Percentiles rank a stretch among this genome's conserved stretches.
Conservation (phyloP, 2,888 invertebrate species). For the Lamellibrachia columna region DNA sequence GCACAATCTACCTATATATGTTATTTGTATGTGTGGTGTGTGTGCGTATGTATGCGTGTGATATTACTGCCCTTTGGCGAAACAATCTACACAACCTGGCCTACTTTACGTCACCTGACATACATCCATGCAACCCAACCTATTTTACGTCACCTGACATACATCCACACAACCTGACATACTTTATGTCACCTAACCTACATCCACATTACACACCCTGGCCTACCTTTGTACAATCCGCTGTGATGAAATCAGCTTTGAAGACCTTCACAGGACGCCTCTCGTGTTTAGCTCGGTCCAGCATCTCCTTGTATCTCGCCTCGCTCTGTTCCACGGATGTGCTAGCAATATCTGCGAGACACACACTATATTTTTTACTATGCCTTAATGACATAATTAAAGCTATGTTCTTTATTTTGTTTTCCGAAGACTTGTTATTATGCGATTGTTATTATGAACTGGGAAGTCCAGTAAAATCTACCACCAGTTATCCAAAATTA, state of each 20-base stretch:
- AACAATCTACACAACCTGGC: not conserved
- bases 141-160: not conserved
- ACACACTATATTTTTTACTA: too few relatives aligned
- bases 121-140: not conserved
- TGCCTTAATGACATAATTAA: too few relatives aligned
- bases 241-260: constrained; percentile 88
- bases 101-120: not conserved
- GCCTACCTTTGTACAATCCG: constrained; percentile 85
- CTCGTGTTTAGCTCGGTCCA: constrained; percentile 53
- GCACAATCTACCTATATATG: not conserved
- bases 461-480: too few relatives aligned
- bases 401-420: too few relatives aligned
- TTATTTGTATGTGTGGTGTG: not conserved
- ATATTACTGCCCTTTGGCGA: not conserved
- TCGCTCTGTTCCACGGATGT: constrained; percentile 92
- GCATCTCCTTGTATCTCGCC: constrained; percentile 80
- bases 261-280: constrained; percentile 69
- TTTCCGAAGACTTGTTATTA: too few relatives aligned
- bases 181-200: not conserved
- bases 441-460: too few relatives aligned
- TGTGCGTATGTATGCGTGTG: not conserved
- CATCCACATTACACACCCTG: not conserved
- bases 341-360: constrained; percentile 80
- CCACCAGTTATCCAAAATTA: too few relatives aligned
- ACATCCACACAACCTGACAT: not conserved